Evolutionary conservation across 2,797 vertebrate genomes (phyloP), one percentile per base, ranked within the genome.

Genomic region (Silurus aristotelis): DNA sequence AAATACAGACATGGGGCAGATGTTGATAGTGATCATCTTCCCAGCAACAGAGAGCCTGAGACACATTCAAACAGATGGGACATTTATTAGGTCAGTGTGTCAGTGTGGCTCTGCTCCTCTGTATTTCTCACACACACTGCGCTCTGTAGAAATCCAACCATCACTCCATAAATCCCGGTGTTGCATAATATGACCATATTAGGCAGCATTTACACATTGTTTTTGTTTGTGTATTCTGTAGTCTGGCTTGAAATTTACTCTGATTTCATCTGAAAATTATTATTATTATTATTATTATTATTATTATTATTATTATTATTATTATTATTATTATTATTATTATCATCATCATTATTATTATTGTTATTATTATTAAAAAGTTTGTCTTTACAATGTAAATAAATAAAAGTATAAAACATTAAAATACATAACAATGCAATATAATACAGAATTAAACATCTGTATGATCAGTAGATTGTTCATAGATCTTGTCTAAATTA

Each of bases 21-120:
- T 76, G 61, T 58, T 76, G 73, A 12, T 31, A 58, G 73, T 80
- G 76, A 80, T 79, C 55, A 64, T 64, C 31, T 52, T 68, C 20
- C 71, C 83, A 81, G 66, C 68, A 60, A 72, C 46, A 86, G n/a
- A 71, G 48, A 20, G 17, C 73, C 55, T 27, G 55, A 31, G 27
- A 58, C 73, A 77, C 73, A 58, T 58, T 77, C 46, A 58, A n/a
- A 70, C 58, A 83, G 87, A 72, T 66, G 64, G 75, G 61, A 43
- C 9, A 76, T 90, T 92, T 86, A 91, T 46, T 82, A 73, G 89
- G 89, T 86, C 80, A 86, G 85, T 86, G 77, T 84, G 87, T 86
- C 86, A 88, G 14, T 80, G 66, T 88, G n/a, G 67, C 72, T 85
- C 22, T 12, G 15, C 78, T 86, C 80, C 38, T 77, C 79, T 68